Percentiles rank a stretch among this genome's conserved stretches.
These are phyloP conservation scores for Pogonus chalceus DNA, from an alignment of 1,140 invertebrate species.

Conservation along the genomic window DNA sequence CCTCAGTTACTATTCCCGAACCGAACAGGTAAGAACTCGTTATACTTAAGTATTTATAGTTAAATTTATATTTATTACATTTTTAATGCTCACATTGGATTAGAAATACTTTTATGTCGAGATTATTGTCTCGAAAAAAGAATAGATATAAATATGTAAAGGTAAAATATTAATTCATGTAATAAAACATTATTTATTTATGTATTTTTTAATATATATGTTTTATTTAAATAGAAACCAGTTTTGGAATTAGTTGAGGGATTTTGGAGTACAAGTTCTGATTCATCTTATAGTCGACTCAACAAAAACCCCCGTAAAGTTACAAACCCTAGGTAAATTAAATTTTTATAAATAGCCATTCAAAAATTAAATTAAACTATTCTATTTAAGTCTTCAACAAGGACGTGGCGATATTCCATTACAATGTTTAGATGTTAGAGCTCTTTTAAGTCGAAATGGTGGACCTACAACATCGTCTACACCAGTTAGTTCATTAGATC, in stretches of 20 bases:
- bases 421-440: constrained; percentile 40
- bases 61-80: constrained; percentile 7
- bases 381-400: constrained; percentile 27
- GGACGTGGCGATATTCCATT: constrained; percentile 36
- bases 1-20: constrained; percentile 27
- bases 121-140: constrained; percentile 21
- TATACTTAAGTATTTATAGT: background rate
- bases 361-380: constrained; percentile 10
- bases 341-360: constrained; percentile 5
- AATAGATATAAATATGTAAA: constrained; percentile 19
- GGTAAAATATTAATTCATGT: constrained; percentile 16
- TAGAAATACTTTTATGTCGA: constrained; percentile 22
- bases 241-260: constrained; percentile 39
- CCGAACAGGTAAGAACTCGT: constrained; percentile 29
- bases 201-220: constrained; percentile 5
- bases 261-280: constrained; percentile 33
- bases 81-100: constrained; percentile 13
- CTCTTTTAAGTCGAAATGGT: constrained; percentile 33
- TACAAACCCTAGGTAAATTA: constrained; percentile 27
- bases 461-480: constrained; percentile 35
- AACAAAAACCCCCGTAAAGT: constrained; percentile 25
- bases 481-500: constrained; percentile 44
- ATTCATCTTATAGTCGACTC: constrained; percentile 37
- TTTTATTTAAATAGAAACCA: constrained; percentile 22
- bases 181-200: constrained; percentile 1